phyloP scores from a whole-genome alignment of 2,888 invertebrate species.

The Clitarchus hookeri region DNA sequence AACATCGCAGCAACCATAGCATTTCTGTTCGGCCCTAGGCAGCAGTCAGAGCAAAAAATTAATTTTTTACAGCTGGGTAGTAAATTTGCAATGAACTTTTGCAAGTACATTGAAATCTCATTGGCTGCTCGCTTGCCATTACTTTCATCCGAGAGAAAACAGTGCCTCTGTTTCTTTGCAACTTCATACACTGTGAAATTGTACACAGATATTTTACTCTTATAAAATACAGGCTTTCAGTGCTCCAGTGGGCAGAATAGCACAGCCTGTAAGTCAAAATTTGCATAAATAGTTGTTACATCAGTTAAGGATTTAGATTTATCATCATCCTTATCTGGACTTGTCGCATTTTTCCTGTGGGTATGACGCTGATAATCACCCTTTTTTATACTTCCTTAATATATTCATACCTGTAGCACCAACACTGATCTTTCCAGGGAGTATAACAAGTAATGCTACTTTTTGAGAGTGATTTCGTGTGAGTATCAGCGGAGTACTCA shows the following conservation, averaged over 20 bases:
- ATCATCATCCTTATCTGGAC: background rate
- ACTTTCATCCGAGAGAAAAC: constrained; percentile 48
- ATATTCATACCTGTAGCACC: background rate
- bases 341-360: background rate
- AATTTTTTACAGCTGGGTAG: background rate
- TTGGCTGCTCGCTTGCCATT: constrained; percentile 48
- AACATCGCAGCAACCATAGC: constrained; percentile 17
- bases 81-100: constrained; percentile 17
- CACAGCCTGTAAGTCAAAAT: background rate
- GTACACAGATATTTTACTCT: constrained; percentile 34
- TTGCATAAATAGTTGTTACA: background rate
- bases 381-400: background rate
- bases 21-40: constrained; percentile 18
- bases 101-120: constrained; percentile 43
- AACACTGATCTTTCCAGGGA: no score
- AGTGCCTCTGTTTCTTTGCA: constrained; percentile 47
- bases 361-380: background rate
- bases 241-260: background rate
- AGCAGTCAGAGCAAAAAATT: constrained; percentile 11
- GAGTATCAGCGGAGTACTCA: no score
- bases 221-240: background rate
- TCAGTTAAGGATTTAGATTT: background rate
- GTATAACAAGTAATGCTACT: no score
- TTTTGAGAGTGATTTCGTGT: no score
- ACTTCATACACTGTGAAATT: constrained; percentile 50